A percentile compares a stretch with the other conserved stretches of the same genome.
Evolutionary conservation across 92 coral and sea anemone species (phyloP).

Genomic region (Plumapathes pennacea): DNA sequence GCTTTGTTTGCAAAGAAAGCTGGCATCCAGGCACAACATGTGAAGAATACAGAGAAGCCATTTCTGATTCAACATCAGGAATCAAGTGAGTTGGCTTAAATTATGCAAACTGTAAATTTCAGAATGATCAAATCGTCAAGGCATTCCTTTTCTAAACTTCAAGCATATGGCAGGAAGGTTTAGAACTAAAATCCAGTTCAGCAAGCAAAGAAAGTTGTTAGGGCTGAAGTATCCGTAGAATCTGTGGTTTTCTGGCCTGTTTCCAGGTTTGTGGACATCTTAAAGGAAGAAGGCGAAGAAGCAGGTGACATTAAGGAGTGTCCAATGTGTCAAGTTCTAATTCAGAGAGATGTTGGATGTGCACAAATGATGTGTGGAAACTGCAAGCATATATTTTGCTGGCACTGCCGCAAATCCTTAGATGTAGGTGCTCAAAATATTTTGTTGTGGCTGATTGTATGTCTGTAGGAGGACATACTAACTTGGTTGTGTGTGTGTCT

Average conservation of each 20-base stretch:
- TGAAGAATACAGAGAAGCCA: slow-evolving; percentile 48
- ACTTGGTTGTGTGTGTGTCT: background rate
- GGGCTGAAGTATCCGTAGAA: too few relatives aligned
- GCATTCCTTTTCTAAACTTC: too few relatives aligned
- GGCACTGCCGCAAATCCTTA: slow-evolving; percentile 82
- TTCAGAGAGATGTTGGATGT: slow-evolving; percentile 86
- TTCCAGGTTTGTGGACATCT: slow-evolving; percentile 72
- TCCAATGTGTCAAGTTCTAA: slow-evolving; percentile 75
- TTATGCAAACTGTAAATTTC: background rate
- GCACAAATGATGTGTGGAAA: slow-evolving; percentile 96
- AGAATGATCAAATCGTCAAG: background rate
- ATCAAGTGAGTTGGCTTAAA: slow-evolving; percentile 39
- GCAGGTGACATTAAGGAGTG: slow-evolving; percentile 75
- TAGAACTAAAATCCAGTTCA: too few relatives aligned
- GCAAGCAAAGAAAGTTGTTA: too few relatives aligned
- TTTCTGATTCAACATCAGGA: slow-evolving; percentile 65
- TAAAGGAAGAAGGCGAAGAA: slow-evolving; percentile 46
- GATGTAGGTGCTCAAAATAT: slow-evolving; percentile 70
- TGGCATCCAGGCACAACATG: slow-evolving; percentile 67
- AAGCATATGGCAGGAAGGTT: too few relatives aligned
- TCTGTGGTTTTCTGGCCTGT: too few relatives aligned
- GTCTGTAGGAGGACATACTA: too few relatives aligned
- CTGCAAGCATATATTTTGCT: slow-evolving; percentile 87
- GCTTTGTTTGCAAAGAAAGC: slow-evolving; percentile 80
- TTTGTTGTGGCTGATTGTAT: background rate